phyloP scores from a whole-genome alignment of 37 sponge, comb jelly and placozoan species.

The Mnemiopsis leidyi region DNA sequence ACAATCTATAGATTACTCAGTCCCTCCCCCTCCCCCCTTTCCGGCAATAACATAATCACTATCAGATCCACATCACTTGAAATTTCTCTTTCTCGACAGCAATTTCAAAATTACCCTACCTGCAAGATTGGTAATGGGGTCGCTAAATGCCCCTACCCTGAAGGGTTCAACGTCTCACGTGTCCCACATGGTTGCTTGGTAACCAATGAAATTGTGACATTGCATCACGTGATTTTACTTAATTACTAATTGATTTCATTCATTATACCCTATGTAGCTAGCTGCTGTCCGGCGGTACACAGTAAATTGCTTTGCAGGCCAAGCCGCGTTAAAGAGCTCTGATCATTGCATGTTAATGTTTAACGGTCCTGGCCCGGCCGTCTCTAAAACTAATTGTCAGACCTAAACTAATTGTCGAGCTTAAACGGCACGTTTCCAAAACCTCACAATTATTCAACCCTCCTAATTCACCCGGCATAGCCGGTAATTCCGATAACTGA shows the following conservation, averaged over 20 bases:
- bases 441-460: neutral
- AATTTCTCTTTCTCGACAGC: neutral
- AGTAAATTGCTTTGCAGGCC: neutral
- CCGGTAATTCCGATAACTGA: neutral
- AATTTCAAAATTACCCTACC: constrained; percentile 5
- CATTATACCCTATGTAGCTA: neutral
- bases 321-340: neutral
- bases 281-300: neutral
- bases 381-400: neutral
- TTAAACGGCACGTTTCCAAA: neutral
- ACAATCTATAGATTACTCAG: neutral
- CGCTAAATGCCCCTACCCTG: constrained; percentile 27
- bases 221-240: neutral
- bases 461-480: neutral
- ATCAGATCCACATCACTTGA: neutral
- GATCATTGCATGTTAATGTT: neutral
- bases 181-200: neutral
- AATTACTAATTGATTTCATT: constrained; percentile 42
- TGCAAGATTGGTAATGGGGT: constrained; percentile 4
- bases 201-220: constrained; percentile 14
- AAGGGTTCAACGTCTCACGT: neutral
- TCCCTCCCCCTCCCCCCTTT: neutral
- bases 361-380: neutral
- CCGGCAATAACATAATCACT: neutral
- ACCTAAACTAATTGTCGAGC: neutral